These are phyloP conservation scores for Chamaea fasciata DNA, from an alignment of 2,113 vertebrate genomes.

Conservation along the genomic window DNA sequence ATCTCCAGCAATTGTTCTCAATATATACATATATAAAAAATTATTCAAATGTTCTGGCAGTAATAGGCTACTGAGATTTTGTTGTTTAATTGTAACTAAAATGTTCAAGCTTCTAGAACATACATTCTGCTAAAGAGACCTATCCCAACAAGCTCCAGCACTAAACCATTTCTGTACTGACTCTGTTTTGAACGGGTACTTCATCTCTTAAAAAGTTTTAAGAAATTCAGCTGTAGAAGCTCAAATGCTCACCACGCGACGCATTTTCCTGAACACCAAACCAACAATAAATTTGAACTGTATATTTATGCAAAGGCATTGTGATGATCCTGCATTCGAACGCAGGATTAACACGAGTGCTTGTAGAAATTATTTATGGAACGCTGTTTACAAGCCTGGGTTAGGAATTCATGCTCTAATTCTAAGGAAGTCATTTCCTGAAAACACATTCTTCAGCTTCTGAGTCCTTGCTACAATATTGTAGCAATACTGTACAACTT, in stretches of 20 bases:
- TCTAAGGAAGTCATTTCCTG: background rate
- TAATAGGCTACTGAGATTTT: background rate
- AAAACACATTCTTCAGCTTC: background rate
- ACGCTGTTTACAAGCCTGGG: background rate
- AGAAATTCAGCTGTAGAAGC: background rate
- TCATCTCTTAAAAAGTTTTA: background rate
- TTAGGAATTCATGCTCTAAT: background rate
- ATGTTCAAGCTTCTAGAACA: background rate
- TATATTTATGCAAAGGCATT: background rate
- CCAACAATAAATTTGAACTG: background rate
- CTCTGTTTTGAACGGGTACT: background rate
- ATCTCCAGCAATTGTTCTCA: background rate
- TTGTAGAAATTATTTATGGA: background rate
- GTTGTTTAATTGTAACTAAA: background rate
- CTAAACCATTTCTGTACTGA: background rate
- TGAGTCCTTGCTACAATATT: background rate
- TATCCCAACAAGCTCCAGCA: background rate
- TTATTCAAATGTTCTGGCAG: background rate
- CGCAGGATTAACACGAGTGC: background rate
- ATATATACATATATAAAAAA: no score
- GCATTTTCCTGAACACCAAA: background rate
- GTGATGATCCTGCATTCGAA: background rate
- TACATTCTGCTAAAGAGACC: background rate
- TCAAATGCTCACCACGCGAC: background rate
- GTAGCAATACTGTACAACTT: background rate